Evolutionary conservation across 2,113 vertebrate species (phyloP), one percentile per base, ranked within the genome.

Genomic region (Bambusicola thoracicus): DNA sequence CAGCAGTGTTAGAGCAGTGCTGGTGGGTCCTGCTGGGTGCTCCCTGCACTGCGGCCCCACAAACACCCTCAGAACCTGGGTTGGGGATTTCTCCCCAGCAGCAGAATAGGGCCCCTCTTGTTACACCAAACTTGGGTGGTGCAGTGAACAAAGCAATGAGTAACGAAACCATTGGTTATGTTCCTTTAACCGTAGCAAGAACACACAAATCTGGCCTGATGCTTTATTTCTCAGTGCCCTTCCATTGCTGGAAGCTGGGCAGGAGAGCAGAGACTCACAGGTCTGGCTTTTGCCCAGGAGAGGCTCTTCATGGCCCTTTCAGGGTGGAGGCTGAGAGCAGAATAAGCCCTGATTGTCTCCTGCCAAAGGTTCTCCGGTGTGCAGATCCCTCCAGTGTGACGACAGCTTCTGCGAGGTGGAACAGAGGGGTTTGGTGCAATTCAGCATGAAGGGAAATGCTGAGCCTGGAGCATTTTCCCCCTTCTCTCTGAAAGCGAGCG

Each of bases 361-460:
- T 53, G 70, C 67, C 43, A 7, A 21, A 49, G 80, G 55, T 40
- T 80, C 53, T 53, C 19, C 17, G 3, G 22, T 1, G 5, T 10
- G 62, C 3, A 0, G 20, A 32, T 55, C 34, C 38, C 61, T 10
- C 2, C 1, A 0, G 36, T 4, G 10, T 4, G n/a, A 30, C 38
- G 17, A n/a, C 25, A 13, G 27, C 27, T 63, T 53, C 40, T 48
- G 73, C 55, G 19, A 59, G 51, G 15, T 18, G 61, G 48, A 86
- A 40, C n/a, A 36, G 30, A 84, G 76, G 36, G 15, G 32, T 74
- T 68, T 10, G 53, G 8, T 62, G 0, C 3, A 20, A 85, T 49
- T 59, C 17, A 6, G 4, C 1, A 7, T 8, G 61, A 68, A 77
- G 29, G 65, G 11, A 63, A 85, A 48, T 7, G 18, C 34, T n/a